Evolutionary conservation across 2,888 invertebrate species (phyloP), one percentile per base, ranked within the genome.

Genomic region (Gandaritis pyraliata): DNA sequence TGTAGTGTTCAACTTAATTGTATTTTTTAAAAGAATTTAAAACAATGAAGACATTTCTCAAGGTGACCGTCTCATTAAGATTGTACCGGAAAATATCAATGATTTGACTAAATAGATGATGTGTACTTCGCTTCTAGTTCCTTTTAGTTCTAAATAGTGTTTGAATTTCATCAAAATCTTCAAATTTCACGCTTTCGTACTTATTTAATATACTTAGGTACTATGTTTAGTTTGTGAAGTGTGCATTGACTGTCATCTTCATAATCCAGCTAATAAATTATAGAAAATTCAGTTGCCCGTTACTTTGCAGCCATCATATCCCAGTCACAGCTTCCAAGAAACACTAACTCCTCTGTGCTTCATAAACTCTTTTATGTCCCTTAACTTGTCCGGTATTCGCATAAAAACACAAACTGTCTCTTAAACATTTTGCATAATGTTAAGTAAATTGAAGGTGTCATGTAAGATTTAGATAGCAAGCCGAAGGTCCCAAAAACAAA

Each of bases 1-100:
- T 84, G 85, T 83, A 72, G 70, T 81, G 83, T 82, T 81, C 78
- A 81, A 82, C 74, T 77, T 84, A 83, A 89, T 88, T 87, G 87
- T 55, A 55, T 43, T 39, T 39, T 54, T 46, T 36, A 46, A 16
- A 10, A 23, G 18, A 6, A 36, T 63, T 67, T 57, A 61, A 56
- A 5, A 73, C 70, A 69, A 67, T 69, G 52, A 63, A 64, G 69
- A 62, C 45, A 52, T 71, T 56, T 71, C 71, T 66, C 72, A 15
- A n/a, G n/a, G 15, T 15, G 8, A 7, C 23, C 29, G 29, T 13
- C 13, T 7, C 1, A 41, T 41, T 15, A 3, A 7, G 8, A 41
- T 7, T 8, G 8, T 41, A 15, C 8, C 6, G 13, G 8, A 15
- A 39, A 7, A 13, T 15, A 15, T 15, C 1, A 15, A 15, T 6